These are phyloP conservation scores for Paracyclopina nana DNA, from an alignment of 1,140 invertebrate genomes.

Conservation along the genomic window DNA sequence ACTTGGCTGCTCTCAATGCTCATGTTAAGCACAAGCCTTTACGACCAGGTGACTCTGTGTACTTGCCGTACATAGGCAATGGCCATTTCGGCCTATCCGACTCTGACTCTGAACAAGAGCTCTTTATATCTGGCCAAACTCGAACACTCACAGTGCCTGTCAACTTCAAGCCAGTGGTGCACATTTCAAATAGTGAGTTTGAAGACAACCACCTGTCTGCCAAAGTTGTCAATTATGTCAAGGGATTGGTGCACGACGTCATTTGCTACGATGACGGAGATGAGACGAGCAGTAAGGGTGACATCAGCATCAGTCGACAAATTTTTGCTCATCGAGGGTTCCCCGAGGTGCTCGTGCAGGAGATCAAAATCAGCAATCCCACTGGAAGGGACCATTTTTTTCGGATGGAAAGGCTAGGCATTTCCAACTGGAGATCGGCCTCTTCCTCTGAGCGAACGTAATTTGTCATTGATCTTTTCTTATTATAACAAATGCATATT, in stretches of 20 bases:
- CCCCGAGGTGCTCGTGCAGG: conserved; percentile 54
- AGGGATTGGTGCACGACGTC: neutral
- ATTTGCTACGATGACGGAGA: conserved; percentile 5
- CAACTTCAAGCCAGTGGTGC: conserved; percentile 13
- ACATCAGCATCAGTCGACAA: conserved; percentile 30
- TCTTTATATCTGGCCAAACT: conserved; percentile 10
- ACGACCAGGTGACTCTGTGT: neutral
- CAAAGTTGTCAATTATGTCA: conserved; percentile 10
- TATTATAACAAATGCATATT: conserved; percentile 21
- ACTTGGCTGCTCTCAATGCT: conserved; percentile 11
- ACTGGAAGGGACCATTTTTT: conserved; percentile 21
- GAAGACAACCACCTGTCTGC: conserved; percentile 3
- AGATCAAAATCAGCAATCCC: conserved; percentile 54
- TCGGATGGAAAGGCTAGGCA: conserved; percentile 21
- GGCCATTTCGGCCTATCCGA: conserved; percentile 26
- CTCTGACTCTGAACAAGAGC: conserved; percentile 13
- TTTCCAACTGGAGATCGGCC: conserved; percentile 21
- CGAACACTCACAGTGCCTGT: conserved; percentile 11
- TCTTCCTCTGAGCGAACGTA: conserved; percentile 19
- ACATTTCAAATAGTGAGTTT: conserved; percentile 1
- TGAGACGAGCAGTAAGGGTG: neutral
- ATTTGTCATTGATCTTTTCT: conserved; percentile 16
- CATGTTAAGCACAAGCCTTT: conserved; percentile 16
- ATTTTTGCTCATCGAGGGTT: conserved; percentile 56
- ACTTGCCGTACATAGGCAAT: conserved; percentile 29